A percentile compares a stretch with the other conserved stretches of the same genome.
Conservation (phyloP, 2,113 vertebrate genomes). For the Hyla sarda region DNA sequence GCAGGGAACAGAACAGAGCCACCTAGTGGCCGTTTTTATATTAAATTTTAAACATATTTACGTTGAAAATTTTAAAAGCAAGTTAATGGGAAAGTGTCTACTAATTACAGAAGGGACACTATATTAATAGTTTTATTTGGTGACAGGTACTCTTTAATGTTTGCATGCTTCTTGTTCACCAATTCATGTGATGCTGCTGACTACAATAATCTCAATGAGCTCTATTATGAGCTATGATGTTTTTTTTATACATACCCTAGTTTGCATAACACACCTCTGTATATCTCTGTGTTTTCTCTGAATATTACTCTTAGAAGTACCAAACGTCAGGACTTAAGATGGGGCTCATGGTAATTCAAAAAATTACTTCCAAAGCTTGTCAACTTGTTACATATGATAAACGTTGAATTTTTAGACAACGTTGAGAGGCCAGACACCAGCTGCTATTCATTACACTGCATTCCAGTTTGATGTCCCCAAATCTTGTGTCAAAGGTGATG, state of each 20-base stretch:
- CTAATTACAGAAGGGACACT: too few species aligned
- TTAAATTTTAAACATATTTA: too few species aligned
- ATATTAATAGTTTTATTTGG: too few species aligned
- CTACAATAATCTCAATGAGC: too few species aligned
- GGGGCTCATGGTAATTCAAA: slow-evolving; percentile 12
- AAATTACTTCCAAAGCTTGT: neutral
- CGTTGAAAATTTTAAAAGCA: too few species aligned
- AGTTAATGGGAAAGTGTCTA: too few species aligned
- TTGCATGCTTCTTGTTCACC: too few species aligned
- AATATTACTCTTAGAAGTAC: neutral
- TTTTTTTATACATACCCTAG: neutral
- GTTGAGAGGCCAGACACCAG: slow-evolving; percentile 19
- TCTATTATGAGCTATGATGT: neutral
- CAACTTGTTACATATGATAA: slow-evolving; percentile 4
- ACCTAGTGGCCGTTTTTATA: too few species aligned
- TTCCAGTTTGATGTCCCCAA: slow-evolving; percentile 44
- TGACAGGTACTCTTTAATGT: too few species aligned
- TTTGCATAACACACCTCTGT: neutral
- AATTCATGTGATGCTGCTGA: too few species aligned
- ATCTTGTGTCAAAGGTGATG: slow-evolving; percentile 55
- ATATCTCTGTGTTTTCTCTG: neutral
- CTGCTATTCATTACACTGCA: slow-evolving; percentile 39
- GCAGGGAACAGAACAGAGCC: too few species aligned
- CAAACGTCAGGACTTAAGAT: neutral
- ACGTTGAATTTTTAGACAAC: neutral